Conservation (phyloP, 64 coral and sea anemone genomes). For the Platygyra sinensis region DNA sequence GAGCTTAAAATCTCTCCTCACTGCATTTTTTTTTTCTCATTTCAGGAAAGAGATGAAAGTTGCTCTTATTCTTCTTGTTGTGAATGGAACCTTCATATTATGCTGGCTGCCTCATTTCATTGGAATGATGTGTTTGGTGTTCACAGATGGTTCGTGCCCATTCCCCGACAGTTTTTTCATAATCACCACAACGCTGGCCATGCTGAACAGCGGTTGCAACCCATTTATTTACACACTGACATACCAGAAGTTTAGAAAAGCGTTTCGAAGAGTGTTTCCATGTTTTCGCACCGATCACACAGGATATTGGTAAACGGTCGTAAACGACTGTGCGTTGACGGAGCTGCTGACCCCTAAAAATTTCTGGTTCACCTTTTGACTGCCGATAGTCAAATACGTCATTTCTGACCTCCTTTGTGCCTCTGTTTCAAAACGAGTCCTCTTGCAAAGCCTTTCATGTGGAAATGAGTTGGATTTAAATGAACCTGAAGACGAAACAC, state of each 20-base stretch:
- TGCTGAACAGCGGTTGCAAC: conserved; percentile 75
- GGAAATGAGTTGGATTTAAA: too few relatives aligned
- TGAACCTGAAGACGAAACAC: too few relatives aligned
- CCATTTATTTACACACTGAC: conserved; percentile 61
- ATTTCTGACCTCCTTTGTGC: too few relatives aligned
- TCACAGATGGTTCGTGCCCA: conserved; percentile 45
- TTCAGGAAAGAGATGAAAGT: conserved; percentile 67
- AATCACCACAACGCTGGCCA: conserved; percentile 67
- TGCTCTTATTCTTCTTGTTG: conserved; percentile 51
- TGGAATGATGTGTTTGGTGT: conserved; percentile 59
- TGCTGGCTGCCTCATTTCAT: conserved; percentile 72
- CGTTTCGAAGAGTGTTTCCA: conserved; percentile 8
- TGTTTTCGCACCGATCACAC: not conserved
- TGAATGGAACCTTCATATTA: conserved; percentile 55
- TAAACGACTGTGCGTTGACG: not conserved
- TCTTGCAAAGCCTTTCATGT: too few relatives aligned
- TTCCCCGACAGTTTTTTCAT: conserved; percentile 66
- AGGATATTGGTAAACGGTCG: not conserved
- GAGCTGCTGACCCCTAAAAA: not conserved
- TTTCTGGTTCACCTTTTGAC: too few relatives aligned
- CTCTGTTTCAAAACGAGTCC: too few relatives aligned
- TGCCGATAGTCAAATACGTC: too few relatives aligned
- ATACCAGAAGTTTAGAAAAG: conserved; percentile 52
- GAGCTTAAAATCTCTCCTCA: too few relatives aligned
- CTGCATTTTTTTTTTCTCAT: not conserved